These are phyloP conservation scores for Allygus modestus DNA, from an alignment of 2,888 invertebrate species.

Conservation along the genomic window DNA sequence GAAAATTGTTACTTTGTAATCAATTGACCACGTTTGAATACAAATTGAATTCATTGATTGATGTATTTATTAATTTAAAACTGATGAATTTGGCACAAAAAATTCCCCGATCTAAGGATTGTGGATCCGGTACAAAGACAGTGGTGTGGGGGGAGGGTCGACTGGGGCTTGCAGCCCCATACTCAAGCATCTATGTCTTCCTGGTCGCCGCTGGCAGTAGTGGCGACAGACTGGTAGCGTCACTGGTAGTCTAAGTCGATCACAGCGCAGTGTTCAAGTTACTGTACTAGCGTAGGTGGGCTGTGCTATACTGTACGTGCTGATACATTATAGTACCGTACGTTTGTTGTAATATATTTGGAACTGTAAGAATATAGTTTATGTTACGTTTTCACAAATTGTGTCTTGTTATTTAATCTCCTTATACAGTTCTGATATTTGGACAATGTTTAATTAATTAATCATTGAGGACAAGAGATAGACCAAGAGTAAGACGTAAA, in stretches of 20 bases:
- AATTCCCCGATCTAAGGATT: background rate
- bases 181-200: constrained; percentile 64
- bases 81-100: too few species aligned
- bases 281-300: constrained; percentile 41
- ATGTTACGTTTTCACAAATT: constrained; percentile 61
- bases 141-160: background rate
- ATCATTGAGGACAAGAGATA: too few species aligned
- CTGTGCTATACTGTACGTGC: constrained; percentile 38
- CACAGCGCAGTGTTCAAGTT: constrained; percentile 46
- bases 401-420: background rate
- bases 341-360: constrained; percentile 61
- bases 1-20: too few species aligned
- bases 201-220: constrained; percentile 38
- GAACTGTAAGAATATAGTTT: constrained; percentile 61
- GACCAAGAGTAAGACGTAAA: too few species aligned
- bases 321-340: background rate
- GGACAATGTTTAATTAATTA: too few species aligned
- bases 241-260: constrained; percentile 39
- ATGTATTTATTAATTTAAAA: too few species aligned
- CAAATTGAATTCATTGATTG: too few species aligned
- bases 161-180: constrained; percentile 30
- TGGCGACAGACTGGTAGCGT: constrained; percentile 55
- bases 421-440: too few species aligned
- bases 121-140: constrained; percentile 1
- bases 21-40: too few species aligned